Conservation (phyloP, 2,113 vertebrate genomes). For the Megatriorchis doriae region DNA sequence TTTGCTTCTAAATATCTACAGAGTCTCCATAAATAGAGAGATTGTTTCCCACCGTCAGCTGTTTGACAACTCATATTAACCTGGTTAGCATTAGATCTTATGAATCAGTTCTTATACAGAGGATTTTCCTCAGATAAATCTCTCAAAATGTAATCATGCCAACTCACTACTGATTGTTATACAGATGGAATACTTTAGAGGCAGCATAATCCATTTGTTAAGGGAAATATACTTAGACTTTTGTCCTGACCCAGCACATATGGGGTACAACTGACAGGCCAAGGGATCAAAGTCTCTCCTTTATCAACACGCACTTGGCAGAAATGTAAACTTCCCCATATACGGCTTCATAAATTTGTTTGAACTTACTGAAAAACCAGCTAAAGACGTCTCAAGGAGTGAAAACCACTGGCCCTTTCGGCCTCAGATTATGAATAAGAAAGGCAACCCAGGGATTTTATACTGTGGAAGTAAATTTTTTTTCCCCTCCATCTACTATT, state of each 20-base stretch:
- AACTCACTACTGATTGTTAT: background rate
- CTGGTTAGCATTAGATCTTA: background rate
- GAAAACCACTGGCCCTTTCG: background rate
- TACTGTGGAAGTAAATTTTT: background rate
- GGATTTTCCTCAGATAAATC: background rate
- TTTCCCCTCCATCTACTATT: background rate
- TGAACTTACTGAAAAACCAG: background rate
- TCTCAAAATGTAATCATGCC: background rate
- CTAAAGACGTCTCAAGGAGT: background rate
- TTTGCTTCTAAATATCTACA: background rate
- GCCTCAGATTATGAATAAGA: background rate
- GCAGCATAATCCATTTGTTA: background rate
- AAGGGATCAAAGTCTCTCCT: conserved; percentile 53
- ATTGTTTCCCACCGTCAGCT: background rate
- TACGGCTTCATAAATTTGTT: background rate
- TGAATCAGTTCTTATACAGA: background rate
- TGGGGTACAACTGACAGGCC: conserved; percentile 5
- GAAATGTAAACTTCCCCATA: conserved; percentile 43
- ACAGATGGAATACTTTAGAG: background rate
- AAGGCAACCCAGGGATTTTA: background rate
- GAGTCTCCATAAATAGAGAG: background rate
- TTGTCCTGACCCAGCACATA: conserved; percentile 7
- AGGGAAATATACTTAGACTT: conserved; percentile 2
- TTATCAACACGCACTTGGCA: conserved; percentile 28
- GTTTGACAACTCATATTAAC: background rate